These are phyloP conservation scores for Mirza zaza DNA, from an alignment of 2,113 vertebrate genomes.

Conservation along the genomic window DNA sequence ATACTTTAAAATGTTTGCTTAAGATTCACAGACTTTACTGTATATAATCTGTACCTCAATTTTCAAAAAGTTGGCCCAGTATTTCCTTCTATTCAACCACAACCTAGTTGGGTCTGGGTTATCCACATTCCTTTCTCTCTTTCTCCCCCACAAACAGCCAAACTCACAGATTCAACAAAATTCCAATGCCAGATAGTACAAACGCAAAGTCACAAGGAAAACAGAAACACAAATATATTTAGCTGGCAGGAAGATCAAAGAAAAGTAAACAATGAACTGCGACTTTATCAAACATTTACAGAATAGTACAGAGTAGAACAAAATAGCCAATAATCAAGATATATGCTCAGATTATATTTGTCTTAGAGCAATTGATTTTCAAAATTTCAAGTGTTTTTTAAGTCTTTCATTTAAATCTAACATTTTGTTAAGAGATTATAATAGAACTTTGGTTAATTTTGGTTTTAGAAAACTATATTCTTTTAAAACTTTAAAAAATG, in stretches of 20 bases:
- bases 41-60: background rate
- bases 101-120: background rate
- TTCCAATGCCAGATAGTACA: conserved; percentile 47
- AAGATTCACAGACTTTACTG: background rate
- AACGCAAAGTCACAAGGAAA: conserved; percentile 9
- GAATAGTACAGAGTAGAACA: conserved; percentile 44
- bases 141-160: conserved; percentile 16
- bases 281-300: conserved; percentile 80
- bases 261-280: conserved; percentile 44
- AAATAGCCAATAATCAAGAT: conserved; percentile 59
- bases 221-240: conserved; percentile 55
- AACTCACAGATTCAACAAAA: conserved; percentile 53
- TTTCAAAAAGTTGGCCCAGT: background rate
- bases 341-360: background rate
- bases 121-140: conserved; percentile 5
- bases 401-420: conserved; percentile 41
- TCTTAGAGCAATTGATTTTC: conserved; percentile 46
- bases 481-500: background rate
- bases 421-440: conserved; percentile 38
- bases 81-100: background rate
- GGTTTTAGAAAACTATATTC: conserved; percentile 2
- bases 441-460: background rate
- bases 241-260: conserved; percentile 27
- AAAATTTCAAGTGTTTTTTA: conserved; percentile 36
- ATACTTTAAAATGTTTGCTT: background rate